phyloP scores from a whole-genome alignment of 2,888 invertebrate species.

The Epsilonema sp. region DNA sequence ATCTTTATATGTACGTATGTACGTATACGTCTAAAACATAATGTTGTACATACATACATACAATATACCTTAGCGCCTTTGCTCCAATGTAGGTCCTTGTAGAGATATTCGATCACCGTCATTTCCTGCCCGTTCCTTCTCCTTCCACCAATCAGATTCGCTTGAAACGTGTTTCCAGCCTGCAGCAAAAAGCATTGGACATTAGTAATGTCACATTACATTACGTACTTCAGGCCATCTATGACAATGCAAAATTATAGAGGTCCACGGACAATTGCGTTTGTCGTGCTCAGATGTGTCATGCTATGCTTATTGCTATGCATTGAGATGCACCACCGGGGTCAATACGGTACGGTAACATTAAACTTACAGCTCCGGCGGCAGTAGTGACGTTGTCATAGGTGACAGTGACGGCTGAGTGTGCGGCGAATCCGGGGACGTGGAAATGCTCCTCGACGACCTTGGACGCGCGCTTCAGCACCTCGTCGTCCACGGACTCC shows the following conservation, averaged over 20 bases:
- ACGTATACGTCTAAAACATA: too few relatives aligned
- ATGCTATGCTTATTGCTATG: too few relatives aligned
- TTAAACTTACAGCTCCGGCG: too few relatives aligned
- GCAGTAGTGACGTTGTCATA: slow-evolving; percentile 17
- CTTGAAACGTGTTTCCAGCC: slow-evolving; percentile 24
- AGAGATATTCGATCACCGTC: slow-evolving; percentile 22
- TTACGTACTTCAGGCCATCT: not conserved
- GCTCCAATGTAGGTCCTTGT: slow-evolving; percentile 21
- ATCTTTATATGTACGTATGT: too few relatives aligned
- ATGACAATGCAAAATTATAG: not conserved
- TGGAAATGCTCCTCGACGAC: slow-evolving; percentile 11
- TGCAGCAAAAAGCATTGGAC: slow-evolving; percentile 1
- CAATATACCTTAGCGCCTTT: slow-evolving; percentile 22
- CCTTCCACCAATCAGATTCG: slow-evolving; percentile 17
- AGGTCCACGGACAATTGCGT: too few relatives aligned
- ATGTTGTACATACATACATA: too few relatives aligned
- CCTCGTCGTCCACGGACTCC: slow-evolving; percentile 11
- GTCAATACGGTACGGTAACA: too few relatives aligned
- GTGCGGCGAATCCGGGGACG: slow-evolving; percentile 17
- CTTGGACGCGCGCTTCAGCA: slow-evolving; percentile 14
- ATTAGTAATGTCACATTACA: too few relatives aligned
- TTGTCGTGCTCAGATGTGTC: too few relatives aligned
- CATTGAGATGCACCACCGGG: too few relatives aligned
- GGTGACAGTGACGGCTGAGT: slow-evolving; percentile 18
- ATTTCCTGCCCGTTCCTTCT: slow-evolving; percentile 12